phyloP scores from a whole-genome alignment of 2,113 vertebrate genomes.

The Neofelis nebulosa region DNA sequence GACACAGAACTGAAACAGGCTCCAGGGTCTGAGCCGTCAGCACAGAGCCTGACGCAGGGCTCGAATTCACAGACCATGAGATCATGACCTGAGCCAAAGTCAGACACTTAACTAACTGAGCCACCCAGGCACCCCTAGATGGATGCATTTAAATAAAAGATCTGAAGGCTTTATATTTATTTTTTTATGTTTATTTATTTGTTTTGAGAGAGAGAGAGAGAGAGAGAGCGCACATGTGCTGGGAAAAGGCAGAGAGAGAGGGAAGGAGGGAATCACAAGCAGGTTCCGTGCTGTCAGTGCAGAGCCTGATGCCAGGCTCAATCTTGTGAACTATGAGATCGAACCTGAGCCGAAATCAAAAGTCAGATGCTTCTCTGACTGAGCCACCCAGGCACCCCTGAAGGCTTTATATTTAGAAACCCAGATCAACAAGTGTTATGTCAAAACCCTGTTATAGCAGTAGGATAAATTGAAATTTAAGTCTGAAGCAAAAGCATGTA shows the following conservation, averaged over 20 bases:
- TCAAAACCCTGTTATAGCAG: not conserved
- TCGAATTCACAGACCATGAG: not conserved
- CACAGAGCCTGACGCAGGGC: not conserved
- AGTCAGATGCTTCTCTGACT: no score
- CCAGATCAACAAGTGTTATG: not conserved
- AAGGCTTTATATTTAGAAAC: conserved; percentile 43
- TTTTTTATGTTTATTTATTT: no score
- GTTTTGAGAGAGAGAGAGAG: no score
- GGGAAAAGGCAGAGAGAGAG: no score
- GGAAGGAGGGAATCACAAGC: no score
- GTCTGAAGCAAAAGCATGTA: not conserved
- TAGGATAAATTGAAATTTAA: conserved; percentile 22
- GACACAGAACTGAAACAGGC: not conserved
- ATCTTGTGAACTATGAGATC: no score
- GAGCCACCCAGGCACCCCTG: not conserved
- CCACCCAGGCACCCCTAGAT: no score
- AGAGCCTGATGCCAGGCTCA: no score
- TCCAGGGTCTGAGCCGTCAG: not conserved
- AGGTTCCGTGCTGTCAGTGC: no score
- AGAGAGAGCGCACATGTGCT: no score
- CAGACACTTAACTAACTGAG: not conserved
- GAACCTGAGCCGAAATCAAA: no score
- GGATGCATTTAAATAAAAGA: not conserved
- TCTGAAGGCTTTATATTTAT: conserved; percentile 34
- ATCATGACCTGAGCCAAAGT: not conserved